Conservation (phyloP, 1,140 invertebrate genomes). For the Helicoverpa zea region DNA sequence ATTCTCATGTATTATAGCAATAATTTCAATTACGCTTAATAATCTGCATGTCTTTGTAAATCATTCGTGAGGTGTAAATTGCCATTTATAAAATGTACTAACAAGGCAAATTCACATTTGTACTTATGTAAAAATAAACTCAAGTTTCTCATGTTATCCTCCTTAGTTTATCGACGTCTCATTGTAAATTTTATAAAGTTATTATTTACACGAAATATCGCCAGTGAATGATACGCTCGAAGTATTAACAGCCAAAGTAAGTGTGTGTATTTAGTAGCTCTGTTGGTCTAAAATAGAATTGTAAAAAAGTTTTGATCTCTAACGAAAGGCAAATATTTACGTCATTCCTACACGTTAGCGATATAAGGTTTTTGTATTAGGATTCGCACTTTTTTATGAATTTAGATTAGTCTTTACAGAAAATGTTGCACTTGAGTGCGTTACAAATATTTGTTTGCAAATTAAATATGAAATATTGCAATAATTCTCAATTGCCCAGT, state of each 20-base stretch:
- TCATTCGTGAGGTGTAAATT: background rate
- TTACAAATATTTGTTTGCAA: conserved; percentile 8
- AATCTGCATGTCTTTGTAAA: conserved; percentile 3
- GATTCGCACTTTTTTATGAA: conserved; percentile 44
- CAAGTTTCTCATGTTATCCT: conserved; percentile 15
- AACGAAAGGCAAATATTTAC: conserved; percentile 43
- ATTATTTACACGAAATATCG: conserved; percentile 7
- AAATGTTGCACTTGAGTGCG: conserved; percentile 8
- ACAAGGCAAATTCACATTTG: conserved; percentile 46
- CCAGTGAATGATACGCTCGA: conserved; percentile 33
- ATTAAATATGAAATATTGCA: background rate
- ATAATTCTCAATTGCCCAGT: background rate
- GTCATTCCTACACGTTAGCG: conserved; percentile 43
- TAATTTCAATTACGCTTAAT: conserved; percentile 22
- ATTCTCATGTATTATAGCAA: conserved; percentile 36
- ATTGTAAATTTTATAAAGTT: conserved; percentile 38
- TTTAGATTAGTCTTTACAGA: conserved; percentile 13
- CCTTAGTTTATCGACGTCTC: conserved; percentile 30
- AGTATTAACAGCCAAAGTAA: conserved; percentile 51
- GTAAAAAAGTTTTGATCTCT: conserved; percentile 43
- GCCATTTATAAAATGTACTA: conserved; percentile 18
- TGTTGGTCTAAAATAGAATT: conserved; percentile 25
- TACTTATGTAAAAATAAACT: conserved; percentile 47
- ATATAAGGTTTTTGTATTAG: conserved; percentile 40
- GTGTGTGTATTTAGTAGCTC: conserved; percentile 36